Base-by-base conservation (phyloP, 2,888 invertebrate genomes). In the Nomada hirtipes region DNA sequence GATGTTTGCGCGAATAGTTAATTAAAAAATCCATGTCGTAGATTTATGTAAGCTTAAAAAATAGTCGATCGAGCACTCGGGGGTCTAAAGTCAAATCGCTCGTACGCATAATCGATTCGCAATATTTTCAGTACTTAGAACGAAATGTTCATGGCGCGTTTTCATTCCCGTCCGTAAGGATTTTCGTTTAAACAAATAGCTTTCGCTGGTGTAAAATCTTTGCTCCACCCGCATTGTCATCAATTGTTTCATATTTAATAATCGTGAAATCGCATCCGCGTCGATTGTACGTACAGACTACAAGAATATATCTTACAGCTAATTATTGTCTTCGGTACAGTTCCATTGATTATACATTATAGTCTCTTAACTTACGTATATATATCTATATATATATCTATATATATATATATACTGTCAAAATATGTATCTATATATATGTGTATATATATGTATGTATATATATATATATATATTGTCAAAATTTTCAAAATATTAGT, bases 271-370 rank as follows among this genome's bases (percentile, higher is more conserved):
- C 63, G 76, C 70, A 81, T 61, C 59, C 68, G 61, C 44, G 67
- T 82, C 67, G 77, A 83, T 83, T 79, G 63, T 72, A 77, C 76
- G 84, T 83, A 72, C 79, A 78, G 60, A 81, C 47, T 71, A 67
- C 75, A 61, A 71, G 70, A 71, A 80, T 68, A 63, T 78, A 20
- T 81, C 85, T 88, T 86, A 87, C 82, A 61, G 82, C 36, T 88
- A 88, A 81, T 88, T 88, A 88, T 88, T 88, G 88, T 88, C 87
- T 79, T 86, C 85, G 71, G 63, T 84, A 81, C 68, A 86, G 76
- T 86, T 86, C 71, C 67, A 63, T 80, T 76, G 57, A 84, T 84
- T 86, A 85, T 83, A 70, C 53, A 74, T 82, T 79, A 61, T 76
- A 85, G 67, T 77, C 60, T 68, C 80, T 80, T 83, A 85, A 79